Evolutionary conservation across 2,888 invertebrate genomes (phyloP), one percentile per base, ranked within the genome.

Genomic region (Bibio marci): DNA sequence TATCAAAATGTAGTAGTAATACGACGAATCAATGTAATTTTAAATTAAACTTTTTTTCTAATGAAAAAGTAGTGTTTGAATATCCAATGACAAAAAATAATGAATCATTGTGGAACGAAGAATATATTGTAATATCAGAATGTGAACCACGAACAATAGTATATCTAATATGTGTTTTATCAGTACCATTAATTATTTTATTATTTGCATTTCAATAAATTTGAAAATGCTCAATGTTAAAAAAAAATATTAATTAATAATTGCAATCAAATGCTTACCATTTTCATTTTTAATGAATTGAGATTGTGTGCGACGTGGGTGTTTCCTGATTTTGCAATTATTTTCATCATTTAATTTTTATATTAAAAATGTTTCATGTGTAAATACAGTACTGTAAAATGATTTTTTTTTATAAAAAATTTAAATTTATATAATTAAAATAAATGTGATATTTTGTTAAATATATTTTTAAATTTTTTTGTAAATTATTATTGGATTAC

Each of bases 141-240:
- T 82, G 81, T 48, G 76, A 80, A 50, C 81, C 82, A 0, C 63
- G 82, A 44, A 79, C 79, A 0, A 65, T 73, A 0, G 51, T 82
- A 11, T 82, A 82, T 54, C 56, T 77, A 22, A 53, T 69, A 32
- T 80, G 79, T 52, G 73, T 77, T 12, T 59, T 81, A 30, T 66
- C 74, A 3, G 78, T 80, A n/a, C 81, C 81, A 0, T 53, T 80
- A 34, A 59, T 80, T 13, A 75, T 82, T 40, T 55, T 81, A 41
- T 48, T 77, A 22, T 80, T 80, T 52, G 80, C 80, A 2, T 80
- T 81, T 56, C 73, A 77, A 52, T 79, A 30, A 59, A 70, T 33
- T 17, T 17, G 8, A 13, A 13, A 30, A 30, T 11, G 8, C 27
- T 10, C 27, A 11, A 26, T 26, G 27, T 26, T 26, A 11, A 26